phyloP scores from a whole-genome alignment of 2,113 vertebrate genomes.

The Amblyornis subalaris region DNA sequence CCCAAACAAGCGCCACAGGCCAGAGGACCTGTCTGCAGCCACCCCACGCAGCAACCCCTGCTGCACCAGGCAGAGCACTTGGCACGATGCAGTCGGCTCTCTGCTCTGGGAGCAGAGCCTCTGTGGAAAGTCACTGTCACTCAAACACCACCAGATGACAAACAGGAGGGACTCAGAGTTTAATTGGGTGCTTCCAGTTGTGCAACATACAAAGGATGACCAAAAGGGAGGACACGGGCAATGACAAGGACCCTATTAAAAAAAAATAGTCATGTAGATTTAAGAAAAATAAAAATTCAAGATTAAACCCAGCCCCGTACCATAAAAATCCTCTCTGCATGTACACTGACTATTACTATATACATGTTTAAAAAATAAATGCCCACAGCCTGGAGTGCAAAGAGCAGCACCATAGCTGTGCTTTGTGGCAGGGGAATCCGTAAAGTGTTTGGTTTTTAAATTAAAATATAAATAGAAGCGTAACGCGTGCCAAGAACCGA shows the following conservation, averaged over 20 bases:
- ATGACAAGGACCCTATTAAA: background rate
- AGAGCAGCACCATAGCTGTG: background rate
- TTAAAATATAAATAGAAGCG: constrained; percentile 71
- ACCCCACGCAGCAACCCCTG: background rate
- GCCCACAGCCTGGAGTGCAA: background rate
- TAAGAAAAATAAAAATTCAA: constrained; percentile 58
- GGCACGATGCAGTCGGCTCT: accelerated
- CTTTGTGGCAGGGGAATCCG: background rate
- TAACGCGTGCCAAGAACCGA: background rate
- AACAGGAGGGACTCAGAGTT: background rate
- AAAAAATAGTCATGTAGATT: constrained; percentile 24
- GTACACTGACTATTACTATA: constrained; percentile 41
- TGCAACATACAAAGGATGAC: constrained; percentile 25
- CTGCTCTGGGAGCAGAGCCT: background rate
- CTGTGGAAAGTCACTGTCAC: background rate
- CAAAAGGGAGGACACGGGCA: background rate
- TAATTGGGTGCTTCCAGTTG: constrained; percentile 44
- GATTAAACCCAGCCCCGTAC: constrained; percentile 21
- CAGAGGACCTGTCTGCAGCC: background rate
- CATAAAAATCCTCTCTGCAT: constrained; percentile 51
- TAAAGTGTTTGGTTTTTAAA: constrained; percentile 32
- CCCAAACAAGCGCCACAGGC: accelerated
- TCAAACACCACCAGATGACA: background rate
- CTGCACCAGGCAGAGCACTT: background rate
- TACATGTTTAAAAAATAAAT: constrained; percentile 59